Evolutionary conservation across 37 sponge, comb jelly and placozoan genomes (phyloP), one percentile per base, ranked within the genome.

Genomic region (Lycopodina hypogea): DNA sequence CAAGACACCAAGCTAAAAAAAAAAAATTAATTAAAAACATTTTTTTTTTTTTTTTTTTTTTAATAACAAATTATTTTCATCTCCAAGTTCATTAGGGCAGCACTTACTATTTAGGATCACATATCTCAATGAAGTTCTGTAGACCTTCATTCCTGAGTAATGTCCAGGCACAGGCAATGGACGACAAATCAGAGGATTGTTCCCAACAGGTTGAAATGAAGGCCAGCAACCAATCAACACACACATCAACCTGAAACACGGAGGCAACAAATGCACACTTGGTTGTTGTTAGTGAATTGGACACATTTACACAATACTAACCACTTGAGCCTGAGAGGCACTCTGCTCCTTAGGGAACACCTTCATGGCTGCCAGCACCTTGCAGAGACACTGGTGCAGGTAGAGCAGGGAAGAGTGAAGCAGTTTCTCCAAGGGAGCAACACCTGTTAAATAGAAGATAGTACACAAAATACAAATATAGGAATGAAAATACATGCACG

Each of bases 111-210:
- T 45, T 9, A 4, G 9, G 48, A 45, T 45, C 48, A 45, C 48
- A 45, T 45, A 17, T 55, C 34, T 35, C 53, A 3, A 55, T 11
- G n/a, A 55, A 56, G 4, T 56, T 35, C 45, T 35, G 42, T 15
- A 76, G 60, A 60, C 76, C 37, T 4, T 38, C 39, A 19, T 21
- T 36, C 63, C 39, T 60, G 34, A 59, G 19, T 7, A 76, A 36
- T 35, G 62, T 76, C 76, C 76, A 76, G 41, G 26, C 24, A 76
- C 40, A 55, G 32, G 76, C 42, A 15, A 76, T 36, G 14, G 56
- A 57, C 6, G 76, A 56, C 1, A 76, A 55, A 55, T 48, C 50
- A 2, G 36, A 15, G 14, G 26, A n/a, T 32, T 56, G 74, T 15
- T 35, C 53, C 21, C n/a, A 42, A 30, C 50, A 73, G 3, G 23